Conservation (phyloP, 2,113 vertebrate species). For the Xiphophorus hellerii region DNA sequence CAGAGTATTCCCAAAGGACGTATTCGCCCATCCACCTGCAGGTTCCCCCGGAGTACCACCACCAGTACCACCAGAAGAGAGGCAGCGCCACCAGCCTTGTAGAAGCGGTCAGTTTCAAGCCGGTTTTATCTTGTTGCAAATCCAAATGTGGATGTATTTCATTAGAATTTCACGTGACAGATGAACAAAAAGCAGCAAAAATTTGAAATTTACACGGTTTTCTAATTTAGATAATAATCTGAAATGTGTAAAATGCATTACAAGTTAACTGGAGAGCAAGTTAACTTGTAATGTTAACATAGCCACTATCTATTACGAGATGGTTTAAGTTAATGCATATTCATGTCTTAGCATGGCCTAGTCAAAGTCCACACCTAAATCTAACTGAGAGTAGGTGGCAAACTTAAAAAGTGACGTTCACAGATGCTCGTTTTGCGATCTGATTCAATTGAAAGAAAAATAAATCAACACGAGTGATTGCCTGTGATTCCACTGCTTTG, state of each 20-base stretch:
- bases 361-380: background rate
- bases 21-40: conserved; percentile 92
- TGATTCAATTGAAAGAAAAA: too few species aligned
- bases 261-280: too few species aligned
- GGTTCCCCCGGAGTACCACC: conserved; percentile 89
- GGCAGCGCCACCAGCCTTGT: conserved; percentile 96
- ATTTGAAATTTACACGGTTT: background rate
- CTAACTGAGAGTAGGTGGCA: background rate
- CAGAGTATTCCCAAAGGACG: conserved; percentile 87
- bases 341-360: background rate
- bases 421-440: background rate
- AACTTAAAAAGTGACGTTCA: background rate
- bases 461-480: background rate
- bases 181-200: background rate
- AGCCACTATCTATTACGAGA: background rate
- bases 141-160: too few species aligned
- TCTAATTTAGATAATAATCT: background rate
- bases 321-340: background rate
- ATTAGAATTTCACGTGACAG: background rate
- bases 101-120: conserved; percentile 88
- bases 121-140: background rate
- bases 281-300: too few species aligned
- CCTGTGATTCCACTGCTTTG: background rate
- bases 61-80: conserved; percentile 95
- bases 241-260: too few species aligned